These are phyloP conservation scores for Dynastes maya DNA, from an alignment of 2,888 invertebrate genomes.

Conservation along the genomic window DNA sequence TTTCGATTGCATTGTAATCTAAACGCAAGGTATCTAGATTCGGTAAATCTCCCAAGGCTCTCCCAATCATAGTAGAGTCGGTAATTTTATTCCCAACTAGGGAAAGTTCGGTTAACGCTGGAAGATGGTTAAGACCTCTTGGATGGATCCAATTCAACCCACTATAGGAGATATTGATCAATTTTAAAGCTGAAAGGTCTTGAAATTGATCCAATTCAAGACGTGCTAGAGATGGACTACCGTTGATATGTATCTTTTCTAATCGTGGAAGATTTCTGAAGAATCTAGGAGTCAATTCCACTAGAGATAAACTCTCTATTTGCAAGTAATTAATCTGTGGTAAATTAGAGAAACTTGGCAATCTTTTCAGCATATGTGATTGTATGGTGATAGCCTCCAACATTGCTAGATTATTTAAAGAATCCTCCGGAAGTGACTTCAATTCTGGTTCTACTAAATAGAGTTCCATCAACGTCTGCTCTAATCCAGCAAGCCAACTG, in stretches of 20 bases:
- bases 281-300: constrained; percentile 78
- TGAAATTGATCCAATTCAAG: constrained; percentile 83
- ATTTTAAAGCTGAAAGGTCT: constrained; percentile 74
- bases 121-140: constrained; percentile 81
- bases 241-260: constrained; percentile 83
- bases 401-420: constrained; percentile 81
- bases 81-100: constrained; percentile 82
- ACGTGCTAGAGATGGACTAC: constrained; percentile 78
- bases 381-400: constrained; percentile 89
- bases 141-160: constrained; percentile 86
- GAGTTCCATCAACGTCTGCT: constrained; percentile 84
- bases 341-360: constrained; percentile 82
- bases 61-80: constrained; percentile 87
- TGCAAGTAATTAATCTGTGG: constrained; percentile 82
- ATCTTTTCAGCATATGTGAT: constrained; percentile 81
- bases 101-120: constrained; percentile 80
- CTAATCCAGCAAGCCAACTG: constrained; percentile 86
- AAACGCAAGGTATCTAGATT: constrained; percentile 80
- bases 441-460: constrained; percentile 89
- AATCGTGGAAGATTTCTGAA: constrained; percentile 82
- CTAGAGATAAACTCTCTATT: constrained; percentile 79
- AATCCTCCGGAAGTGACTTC: constrained; percentile 85
- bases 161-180: constrained; percentile 84
- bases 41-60: constrained; percentile 84
- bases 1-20: constrained; percentile 81